phyloP scores from a whole-genome alignment of 1,140 invertebrate genomes.

The Drosophila lacteicornis region DNA sequence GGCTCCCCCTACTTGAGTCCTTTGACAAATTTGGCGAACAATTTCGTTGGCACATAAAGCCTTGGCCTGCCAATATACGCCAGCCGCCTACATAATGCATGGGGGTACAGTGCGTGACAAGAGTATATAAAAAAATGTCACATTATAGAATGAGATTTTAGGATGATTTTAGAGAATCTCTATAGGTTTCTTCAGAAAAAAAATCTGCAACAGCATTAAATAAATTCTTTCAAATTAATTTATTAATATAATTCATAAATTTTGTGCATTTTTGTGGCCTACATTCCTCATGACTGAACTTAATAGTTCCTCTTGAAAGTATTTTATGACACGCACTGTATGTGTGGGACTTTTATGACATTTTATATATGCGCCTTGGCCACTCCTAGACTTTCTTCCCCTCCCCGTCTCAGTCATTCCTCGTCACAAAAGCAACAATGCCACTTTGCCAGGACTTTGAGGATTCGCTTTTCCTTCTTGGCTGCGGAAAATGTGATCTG shows the following conservation, averaged over 20 bases:
- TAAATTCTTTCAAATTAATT: too few relatives aligned
- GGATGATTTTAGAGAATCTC: too few relatives aligned
- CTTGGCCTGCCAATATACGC: constrained; percentile 33
- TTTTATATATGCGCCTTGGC: constrained; percentile 15
- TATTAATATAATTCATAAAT: too few relatives aligned
- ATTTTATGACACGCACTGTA: constrained; percentile 19
- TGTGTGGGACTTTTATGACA: constrained; percentile 30
- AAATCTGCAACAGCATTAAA: too few relatives aligned
- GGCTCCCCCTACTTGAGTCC: not conserved
- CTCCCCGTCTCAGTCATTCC: not conserved
- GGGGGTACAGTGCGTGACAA: constrained; percentile 10
- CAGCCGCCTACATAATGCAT: constrained; percentile 34
- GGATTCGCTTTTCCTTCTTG: constrained; percentile 11
- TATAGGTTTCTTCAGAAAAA: too few relatives aligned
- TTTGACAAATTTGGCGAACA: constrained; percentile 45
- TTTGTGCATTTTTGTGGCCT: too few relatives aligned
- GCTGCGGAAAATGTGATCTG: constrained; percentile 4
- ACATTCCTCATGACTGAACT: not conserved
- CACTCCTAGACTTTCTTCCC: not conserved
- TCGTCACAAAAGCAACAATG: constrained; percentile 29
- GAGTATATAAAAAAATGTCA: not conserved
- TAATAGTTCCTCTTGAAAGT: not conserved
- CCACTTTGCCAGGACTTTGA: constrained; percentile 15
- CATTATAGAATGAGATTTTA: too few relatives aligned
- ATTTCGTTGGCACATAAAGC: constrained; percentile 33